phyloP scores from a whole-genome alignment of 2,888 invertebrate species.

The Noctua comes region DNA sequence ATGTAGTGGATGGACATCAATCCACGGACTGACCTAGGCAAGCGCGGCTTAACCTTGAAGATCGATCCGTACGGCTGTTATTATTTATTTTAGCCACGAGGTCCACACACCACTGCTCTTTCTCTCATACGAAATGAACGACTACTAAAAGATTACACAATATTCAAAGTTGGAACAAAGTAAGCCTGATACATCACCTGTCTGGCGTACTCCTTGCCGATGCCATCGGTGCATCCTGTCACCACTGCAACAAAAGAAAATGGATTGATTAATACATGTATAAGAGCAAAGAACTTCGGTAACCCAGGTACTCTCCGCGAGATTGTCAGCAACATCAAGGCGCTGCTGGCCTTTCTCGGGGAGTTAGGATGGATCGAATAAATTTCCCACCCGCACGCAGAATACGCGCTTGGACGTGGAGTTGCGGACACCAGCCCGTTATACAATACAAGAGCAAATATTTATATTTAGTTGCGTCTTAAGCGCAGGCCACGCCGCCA shows the following conservation, averaged over 20 bases:
- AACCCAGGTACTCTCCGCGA: no score
- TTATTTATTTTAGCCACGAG: neutral
- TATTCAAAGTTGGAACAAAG: neutral
- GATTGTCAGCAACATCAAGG: no score
- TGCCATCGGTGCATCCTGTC: constrained; percentile 97
- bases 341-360: no score
- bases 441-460: neutral
- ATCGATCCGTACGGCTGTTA: neutral
- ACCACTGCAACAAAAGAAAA: constrained; percentile 92
- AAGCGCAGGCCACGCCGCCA: no score
- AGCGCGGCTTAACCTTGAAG: neutral
- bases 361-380: no score
- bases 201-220: constrained; percentile 96
- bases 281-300: neutral
- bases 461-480: neutral
- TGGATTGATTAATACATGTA: neutral
- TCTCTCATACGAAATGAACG: neutral
- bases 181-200: constrained; percentile 84
- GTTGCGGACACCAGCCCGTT: no score
- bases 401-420: no score
- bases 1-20: neutral
- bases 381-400: no score
- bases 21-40: neutral
- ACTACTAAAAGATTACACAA: neutral
- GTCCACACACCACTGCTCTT: neutral